Percentiles rank a stretch among this genome's conserved stretches.
These are phyloP conservation scores for Mesoligia furuncula DNA, from an alignment of 2,888 invertebrate species.

Conservation along the genomic window DNA sequence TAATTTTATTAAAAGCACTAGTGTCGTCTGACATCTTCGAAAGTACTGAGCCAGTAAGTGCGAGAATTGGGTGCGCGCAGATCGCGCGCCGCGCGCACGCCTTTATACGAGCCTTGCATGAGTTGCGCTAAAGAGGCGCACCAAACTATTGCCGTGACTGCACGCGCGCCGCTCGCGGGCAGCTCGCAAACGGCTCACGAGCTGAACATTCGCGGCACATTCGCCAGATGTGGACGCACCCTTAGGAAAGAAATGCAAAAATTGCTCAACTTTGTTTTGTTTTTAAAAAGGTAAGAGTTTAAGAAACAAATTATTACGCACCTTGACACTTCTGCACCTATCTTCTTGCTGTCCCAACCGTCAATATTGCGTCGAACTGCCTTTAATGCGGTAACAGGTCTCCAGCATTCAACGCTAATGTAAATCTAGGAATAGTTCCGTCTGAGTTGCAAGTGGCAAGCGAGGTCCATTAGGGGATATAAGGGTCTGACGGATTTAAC, in stretches of 20 bases:
- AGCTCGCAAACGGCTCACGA: too few relatives aligned
- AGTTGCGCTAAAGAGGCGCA: too few relatives aligned
- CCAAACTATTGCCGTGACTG: too few relatives aligned
- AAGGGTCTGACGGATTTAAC: constrained; percentile 7
- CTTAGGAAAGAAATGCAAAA: not conserved
- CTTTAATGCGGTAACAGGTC: constrained; percentile 34
- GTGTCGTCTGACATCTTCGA: too few relatives aligned
- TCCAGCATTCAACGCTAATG: constrained; percentile 39
- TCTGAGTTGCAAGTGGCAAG: constrained; percentile 8
- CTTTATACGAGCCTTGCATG: too few relatives aligned
- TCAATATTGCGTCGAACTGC: constrained; percentile 36
- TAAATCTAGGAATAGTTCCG: constrained; percentile 40
- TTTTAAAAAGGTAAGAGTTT: not conserved
- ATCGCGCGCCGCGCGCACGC: too few relatives aligned
- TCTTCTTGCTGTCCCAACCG: not conserved
- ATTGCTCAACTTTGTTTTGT: not conserved
- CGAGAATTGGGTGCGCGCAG: too few relatives aligned
- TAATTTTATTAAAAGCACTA: too few relatives aligned
- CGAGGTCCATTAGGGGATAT: constrained; percentile 10
- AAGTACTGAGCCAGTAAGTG: too few relatives aligned
- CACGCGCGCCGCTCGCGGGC: too few relatives aligned
- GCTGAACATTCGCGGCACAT: too few relatives aligned
- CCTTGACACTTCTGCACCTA: constrained; percentile 15
- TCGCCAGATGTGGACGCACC: too few relatives aligned
- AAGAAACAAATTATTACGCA: not conserved